These are phyloP conservation scores for Chromis chromis DNA, from an alignment of 2,797 vertebrate genomes.

Conservation along the genomic window DNA sequence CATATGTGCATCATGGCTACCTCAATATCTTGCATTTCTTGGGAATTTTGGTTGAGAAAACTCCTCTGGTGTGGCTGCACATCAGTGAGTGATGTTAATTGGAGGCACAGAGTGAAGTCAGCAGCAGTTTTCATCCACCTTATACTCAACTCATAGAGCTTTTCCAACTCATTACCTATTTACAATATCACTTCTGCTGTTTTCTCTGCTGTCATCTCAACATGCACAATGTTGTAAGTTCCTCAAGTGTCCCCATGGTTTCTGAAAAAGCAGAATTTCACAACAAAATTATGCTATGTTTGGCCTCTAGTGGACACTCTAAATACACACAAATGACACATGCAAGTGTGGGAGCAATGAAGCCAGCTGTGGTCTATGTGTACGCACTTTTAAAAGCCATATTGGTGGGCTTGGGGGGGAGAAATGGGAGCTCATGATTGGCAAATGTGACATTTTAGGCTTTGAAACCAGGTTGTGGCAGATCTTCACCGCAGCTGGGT, in stretches of 20 bases:
- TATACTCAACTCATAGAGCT: no score
- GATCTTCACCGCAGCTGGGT: conserved; percentile 30
- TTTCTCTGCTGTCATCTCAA: not conserved
- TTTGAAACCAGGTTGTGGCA: conserved; percentile 48
- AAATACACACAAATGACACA: not conserved
- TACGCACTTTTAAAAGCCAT: not conserved
- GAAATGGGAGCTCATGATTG: not conserved
- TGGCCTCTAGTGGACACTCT: not conserved
- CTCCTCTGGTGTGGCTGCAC: not conserved
- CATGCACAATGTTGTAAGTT: not conserved
- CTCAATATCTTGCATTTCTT: not conserved
- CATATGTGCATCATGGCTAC: not conserved
- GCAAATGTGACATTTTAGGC: not conserved
- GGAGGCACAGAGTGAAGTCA: no score
- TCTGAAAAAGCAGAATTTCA: not conserved
- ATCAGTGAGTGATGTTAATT: no score
- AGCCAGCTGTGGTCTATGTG: not conserved
- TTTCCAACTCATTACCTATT: not conserved
- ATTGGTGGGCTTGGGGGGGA: not conserved
- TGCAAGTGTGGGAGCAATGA: not conserved
- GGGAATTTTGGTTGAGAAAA: not conserved
- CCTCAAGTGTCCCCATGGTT: not conserved
- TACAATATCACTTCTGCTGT: not conserved
- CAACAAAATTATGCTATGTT: no score
- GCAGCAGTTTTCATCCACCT: no score